phyloP scores from a whole-genome alignment of 2,797 vertebrate species.

The Gila robusta region DNA sequence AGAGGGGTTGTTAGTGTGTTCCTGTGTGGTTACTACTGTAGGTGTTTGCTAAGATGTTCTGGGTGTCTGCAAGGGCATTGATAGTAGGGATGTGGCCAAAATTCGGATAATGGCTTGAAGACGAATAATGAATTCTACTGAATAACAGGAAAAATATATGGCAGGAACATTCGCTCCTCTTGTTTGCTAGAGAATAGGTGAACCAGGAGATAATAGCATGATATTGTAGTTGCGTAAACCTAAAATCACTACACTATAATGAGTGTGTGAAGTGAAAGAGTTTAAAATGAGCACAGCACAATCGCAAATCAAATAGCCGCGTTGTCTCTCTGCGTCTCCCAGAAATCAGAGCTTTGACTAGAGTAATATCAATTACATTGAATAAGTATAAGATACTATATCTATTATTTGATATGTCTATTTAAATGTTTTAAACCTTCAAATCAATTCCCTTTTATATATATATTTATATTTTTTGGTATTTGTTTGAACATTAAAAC shows the following conservation, averaged over 20 bases:
- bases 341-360: not conserved
- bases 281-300: not conserved
- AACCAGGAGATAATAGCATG: not conserved
- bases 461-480: too few species aligned
- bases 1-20: not conserved
- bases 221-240: not conserved
- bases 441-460: too few species aligned
- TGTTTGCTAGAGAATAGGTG: not conserved
- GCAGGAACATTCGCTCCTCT: not conserved
- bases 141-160: not conserved
- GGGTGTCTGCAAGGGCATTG: not conserved
- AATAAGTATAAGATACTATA: too few species aligned
- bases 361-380: not conserved
- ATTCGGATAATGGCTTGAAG: not conserved
- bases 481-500: too few species aligned
- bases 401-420: too few species aligned
- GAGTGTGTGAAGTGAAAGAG: not conserved
- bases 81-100: not conserved
- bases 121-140: not conserved
- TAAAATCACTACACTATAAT: not conserved
- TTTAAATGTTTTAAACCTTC: too few species aligned
- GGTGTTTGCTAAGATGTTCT: not conserved
- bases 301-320: not conserved
- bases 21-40: not conserved
- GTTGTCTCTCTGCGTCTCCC: not conserved